A percentile compares a stretch with the other conserved stretches of the same genome.
These are phyloP conservation scores for Hemithea aestivaria DNA, from an alignment of 2,888 invertebrate species.

Conservation along the genomic window DNA sequence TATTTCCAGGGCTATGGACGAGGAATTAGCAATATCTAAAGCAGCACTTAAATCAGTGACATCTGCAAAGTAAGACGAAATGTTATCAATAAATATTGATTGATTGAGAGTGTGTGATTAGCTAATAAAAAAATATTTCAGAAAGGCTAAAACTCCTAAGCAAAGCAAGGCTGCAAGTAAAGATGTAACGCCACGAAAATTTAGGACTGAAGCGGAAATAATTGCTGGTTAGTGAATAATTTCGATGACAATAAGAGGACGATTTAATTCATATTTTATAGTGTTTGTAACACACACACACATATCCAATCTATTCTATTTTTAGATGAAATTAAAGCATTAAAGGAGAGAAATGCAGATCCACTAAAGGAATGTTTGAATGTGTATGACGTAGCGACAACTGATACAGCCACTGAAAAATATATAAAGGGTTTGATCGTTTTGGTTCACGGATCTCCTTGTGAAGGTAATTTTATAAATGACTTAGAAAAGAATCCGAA, in stretches of 20 bases:
- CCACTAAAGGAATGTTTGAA: constrained; percentile 54
- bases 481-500: too few species aligned
- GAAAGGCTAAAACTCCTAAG: constrained; percentile 53
- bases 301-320: too few species aligned
- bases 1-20: constrained; percentile 43
- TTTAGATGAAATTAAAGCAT: constrained; percentile 53
- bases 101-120: background rate
- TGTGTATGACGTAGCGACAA: constrained; percentile 31
- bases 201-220: constrained; percentile 59
- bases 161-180: constrained; percentile 19
- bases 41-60: constrained; percentile 25
- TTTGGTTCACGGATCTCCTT: constrained; percentile 64
- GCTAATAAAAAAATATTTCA: constrained; percentile 23
- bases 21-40: constrained; percentile 43
- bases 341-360: constrained; percentile 52
- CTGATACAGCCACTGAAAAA: constrained; percentile 33
- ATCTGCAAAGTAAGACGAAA: constrained; percentile 42
- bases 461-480: too few species aligned
- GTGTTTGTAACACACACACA: too few species aligned
- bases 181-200: constrained; percentile 38
- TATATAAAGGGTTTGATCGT: constrained; percentile 56
- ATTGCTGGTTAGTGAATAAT: constrained; percentile 43
- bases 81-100: background rate
- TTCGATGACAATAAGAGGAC: too few species aligned
- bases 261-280: too few species aligned